phyloP scores from a whole-genome alignment of 1,140 invertebrate genomes.

The Drosophila sturtevanti region DNA sequence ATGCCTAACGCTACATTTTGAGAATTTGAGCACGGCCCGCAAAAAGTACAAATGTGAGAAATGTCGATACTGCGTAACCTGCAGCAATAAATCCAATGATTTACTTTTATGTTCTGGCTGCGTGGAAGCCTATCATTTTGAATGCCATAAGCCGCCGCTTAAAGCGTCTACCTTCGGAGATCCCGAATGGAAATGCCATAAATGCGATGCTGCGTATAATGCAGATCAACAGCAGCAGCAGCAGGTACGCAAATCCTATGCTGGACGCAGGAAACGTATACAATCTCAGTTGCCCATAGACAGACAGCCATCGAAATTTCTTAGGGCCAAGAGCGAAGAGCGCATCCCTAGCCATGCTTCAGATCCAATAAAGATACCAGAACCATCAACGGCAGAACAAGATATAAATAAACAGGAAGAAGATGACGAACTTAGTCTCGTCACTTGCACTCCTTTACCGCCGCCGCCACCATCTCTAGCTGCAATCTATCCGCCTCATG shows the following conservation, averaged over 20 bases:
- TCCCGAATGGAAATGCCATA: constrained; percentile 61
- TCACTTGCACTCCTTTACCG: background rate
- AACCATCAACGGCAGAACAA: background rate
- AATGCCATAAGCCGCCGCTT: constrained; percentile 60
- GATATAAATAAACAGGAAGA: background rate
- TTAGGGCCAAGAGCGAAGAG: background rate
- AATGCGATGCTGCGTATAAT: constrained; percentile 34
- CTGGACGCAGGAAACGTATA: constrained; percentile 57
- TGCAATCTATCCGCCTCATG: background rate
- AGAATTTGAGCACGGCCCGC: constrained; percentile 44
- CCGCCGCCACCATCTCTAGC: background rate
- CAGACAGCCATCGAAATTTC: background rate
- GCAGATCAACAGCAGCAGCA: background rate
- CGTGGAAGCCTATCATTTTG: constrained; percentile 51
- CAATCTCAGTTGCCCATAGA: constrained; percentile 11
- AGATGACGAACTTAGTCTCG: background rate
- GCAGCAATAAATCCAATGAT: constrained; percentile 20
- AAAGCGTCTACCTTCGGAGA: constrained; percentile 12
- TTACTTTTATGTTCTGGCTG: constrained; percentile 52
- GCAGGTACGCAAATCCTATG: constrained; percentile 34
- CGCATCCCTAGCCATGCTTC: background rate
- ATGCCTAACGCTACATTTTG: constrained; percentile 43
- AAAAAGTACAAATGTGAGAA: constrained; percentile 60
- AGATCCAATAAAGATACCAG: background rate
- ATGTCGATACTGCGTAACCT: constrained; percentile 54